A percentile compares a stretch with the other conserved stretches of the same genome.
Conservation (phyloP, 2,797 vertebrate genomes). For the Spatula versicolor region DNA sequence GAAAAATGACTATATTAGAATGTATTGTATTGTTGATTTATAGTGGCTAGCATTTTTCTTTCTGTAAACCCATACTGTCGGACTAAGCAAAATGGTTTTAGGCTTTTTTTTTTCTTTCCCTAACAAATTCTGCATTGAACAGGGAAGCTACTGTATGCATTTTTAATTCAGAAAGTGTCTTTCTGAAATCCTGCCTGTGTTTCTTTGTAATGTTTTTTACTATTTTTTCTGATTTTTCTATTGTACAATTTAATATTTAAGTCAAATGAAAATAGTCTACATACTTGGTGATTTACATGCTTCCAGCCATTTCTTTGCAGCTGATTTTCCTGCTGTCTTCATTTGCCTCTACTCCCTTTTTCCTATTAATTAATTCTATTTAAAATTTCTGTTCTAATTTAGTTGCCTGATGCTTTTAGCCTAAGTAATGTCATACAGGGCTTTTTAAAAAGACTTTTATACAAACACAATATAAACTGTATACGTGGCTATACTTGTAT, state of each 20-base stretch:
- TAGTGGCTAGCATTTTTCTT: neutral
- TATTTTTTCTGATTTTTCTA: constrained; percentile 26
- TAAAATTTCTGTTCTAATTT: neutral
- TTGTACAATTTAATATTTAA: neutral
- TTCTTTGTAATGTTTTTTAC: constrained; percentile 31
- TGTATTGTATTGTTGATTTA: neutral
- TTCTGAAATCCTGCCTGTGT: constrained; percentile 13
- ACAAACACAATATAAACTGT: neutral
- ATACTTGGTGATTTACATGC: neutral
- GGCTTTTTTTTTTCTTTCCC: neutral
- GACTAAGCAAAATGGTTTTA: neutral
- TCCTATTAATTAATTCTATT: neutral
- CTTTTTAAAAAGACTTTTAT: neutral
- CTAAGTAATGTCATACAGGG: neutral
- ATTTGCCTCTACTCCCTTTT: neutral
- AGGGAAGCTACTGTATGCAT: neutral
- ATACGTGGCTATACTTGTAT: neutral
- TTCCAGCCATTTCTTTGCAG: neutral
- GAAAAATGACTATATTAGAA: neutral
- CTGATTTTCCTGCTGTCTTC: neutral
- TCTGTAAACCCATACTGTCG: neutral
- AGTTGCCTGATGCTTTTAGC: neutral
- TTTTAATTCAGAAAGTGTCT: constrained; percentile 28
- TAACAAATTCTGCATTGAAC: neutral
- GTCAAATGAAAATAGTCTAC: neutral